These are phyloP conservation scores for Drosophila cracens DNA, from an alignment of 2,888 invertebrate genomes.

Conservation along the genomic window DNA sequence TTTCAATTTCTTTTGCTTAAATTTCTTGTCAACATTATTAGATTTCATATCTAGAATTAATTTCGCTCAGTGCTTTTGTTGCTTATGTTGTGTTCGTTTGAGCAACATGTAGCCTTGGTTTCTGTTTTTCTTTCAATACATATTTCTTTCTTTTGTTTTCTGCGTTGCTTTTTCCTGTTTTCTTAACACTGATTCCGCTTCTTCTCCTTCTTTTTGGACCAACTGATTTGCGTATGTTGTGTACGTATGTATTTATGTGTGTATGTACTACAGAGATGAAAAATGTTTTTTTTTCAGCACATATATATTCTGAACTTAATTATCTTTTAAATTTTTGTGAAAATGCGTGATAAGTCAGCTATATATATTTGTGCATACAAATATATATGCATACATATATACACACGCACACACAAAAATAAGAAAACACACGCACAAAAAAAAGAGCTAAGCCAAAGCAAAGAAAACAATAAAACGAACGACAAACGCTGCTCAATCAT, in stretches of 20 bases:
- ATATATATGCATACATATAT: conserved; percentile 16
- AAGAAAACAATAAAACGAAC: conserved; percentile 73
- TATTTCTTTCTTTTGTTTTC: conserved; percentile 21
- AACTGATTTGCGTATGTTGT: conserved; percentile 38
- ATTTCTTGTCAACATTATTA: neutral
- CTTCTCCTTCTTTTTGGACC: conserved; percentile 17
- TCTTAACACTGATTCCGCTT: conserved; percentile 37
- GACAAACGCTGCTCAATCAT: conserved; percentile 80
- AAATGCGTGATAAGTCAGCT: neutral
- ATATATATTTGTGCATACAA: conserved; percentile 5
- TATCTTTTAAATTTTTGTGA: neutral
- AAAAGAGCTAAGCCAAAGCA: conserved; percentile 71
- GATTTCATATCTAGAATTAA: neutral
- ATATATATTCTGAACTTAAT: neutral
- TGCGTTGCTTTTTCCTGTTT: conserved; percentile 34
- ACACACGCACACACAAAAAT: neutral
- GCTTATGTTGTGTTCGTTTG: conserved; percentile 38
- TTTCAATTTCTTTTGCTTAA: neutral
- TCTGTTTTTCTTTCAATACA: conserved; percentile 27
- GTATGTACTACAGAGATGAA: neutral
- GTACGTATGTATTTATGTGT: neutral
- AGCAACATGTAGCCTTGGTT: conserved; percentile 38
- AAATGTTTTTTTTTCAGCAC: neutral
- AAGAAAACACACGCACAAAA: conserved; percentile 43
- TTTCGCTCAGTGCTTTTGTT: conserved; percentile 39